These are phyloP conservation scores for Balanococcus diminutus DNA, from an alignment of 2,888 invertebrate genomes.

Conservation along the genomic window DNA sequence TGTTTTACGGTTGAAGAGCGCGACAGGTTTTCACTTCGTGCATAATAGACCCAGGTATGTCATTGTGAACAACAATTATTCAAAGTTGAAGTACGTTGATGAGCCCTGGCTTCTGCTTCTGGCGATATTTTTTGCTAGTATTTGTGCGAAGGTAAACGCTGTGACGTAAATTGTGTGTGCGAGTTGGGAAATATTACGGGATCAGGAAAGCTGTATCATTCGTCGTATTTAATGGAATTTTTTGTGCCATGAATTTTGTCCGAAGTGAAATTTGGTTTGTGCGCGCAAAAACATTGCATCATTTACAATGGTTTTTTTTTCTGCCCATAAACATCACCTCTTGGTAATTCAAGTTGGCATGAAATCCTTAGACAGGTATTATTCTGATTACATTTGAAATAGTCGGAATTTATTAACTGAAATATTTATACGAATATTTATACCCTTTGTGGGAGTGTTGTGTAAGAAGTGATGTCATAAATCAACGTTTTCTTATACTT, in stretches of 20 bases:
- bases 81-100: slow-evolving; percentile 4
- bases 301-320: neutral
- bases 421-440: neutral
- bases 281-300: neutral
- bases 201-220: neutral
- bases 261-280: neutral
- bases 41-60: slow-evolving; percentile 9
- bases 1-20: neutral
- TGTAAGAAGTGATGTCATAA: neutral
- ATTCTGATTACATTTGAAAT: neutral
- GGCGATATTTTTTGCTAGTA: neutral
- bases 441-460: neutral
- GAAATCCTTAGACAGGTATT: neutral
- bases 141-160: neutral
- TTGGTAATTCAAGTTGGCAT: neutral
- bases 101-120: neutral
- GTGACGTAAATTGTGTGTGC: neutral
- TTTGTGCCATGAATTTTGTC: neutral
- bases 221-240: neutral
- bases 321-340: neutral
- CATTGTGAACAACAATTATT: neutral
- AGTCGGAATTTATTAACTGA: neutral
- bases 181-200: neutral
- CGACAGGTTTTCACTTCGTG: neutral
- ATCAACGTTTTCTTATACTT: neutral